Conservation (phyloP, 2,888 invertebrate genomes). For the Lypha dubia region DNA sequence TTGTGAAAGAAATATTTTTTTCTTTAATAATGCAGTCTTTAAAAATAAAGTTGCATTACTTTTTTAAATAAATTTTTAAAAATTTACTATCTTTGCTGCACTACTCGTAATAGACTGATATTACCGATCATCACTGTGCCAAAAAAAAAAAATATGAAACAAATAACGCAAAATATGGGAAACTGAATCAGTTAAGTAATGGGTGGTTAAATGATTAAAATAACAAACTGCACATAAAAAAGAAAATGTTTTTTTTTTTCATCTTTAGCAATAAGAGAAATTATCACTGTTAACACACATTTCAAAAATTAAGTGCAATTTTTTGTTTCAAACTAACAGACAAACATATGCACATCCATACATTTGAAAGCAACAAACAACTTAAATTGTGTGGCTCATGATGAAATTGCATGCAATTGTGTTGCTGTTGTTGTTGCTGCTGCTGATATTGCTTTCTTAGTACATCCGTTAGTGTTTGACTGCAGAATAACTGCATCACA, state of each 20-base stretch:
- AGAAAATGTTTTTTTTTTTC: conserved; percentile 45
- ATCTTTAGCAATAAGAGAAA: conserved; percentile 61
- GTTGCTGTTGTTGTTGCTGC: conserved; percentile 12
- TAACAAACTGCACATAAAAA: conserved; percentile 39
- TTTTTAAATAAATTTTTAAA: too few relatives aligned
- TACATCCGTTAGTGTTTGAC: conserved; percentile 60
- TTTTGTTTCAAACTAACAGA: conserved; percentile 19
- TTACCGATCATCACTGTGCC: neutral
- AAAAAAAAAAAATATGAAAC: neutral
- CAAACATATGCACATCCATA: neutral
- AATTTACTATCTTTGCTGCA: neutral
- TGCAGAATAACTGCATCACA: conserved; percentile 53
- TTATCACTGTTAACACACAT: conserved; percentile 69
- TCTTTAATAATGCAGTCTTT: too few relatives aligned
- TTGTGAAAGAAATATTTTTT: too few relatives aligned
- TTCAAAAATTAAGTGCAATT: conserved; percentile 61
- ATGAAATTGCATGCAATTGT: conserved; percentile 48
- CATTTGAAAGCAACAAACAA: conserved; percentile 46
- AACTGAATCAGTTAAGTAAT: conserved; percentile 68
- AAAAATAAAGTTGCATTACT: too few relatives aligned
- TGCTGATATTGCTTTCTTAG: conserved; percentile 11
- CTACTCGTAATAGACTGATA: neutral
- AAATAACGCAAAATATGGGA: conserved; percentile 46
- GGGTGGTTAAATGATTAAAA: conserved; percentile 53
- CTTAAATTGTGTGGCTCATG: conserved; percentile 45